These are phyloP conservation scores for Crambe crambe DNA, from an alignment of 37 sponge, comb jelly and placozoan genomes.

Conservation along the genomic window DNA sequence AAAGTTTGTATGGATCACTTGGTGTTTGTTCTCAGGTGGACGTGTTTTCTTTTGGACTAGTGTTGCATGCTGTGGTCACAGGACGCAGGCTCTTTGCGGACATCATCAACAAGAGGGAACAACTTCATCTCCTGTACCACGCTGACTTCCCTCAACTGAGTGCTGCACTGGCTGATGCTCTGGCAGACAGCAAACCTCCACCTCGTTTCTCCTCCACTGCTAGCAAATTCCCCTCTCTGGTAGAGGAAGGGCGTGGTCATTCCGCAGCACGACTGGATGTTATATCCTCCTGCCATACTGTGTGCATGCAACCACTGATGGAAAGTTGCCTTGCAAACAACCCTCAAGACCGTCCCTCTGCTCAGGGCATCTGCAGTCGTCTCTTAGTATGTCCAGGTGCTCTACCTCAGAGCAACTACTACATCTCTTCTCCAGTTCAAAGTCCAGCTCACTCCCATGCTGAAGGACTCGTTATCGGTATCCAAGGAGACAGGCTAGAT, in stretches of 20 bases:
- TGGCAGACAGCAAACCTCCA: background rate
- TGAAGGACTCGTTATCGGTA: background rate
- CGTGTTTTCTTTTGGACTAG: conserved; percentile 66
- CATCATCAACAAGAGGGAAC: conserved; percentile 31
- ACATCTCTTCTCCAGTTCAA: conserved; percentile 5
- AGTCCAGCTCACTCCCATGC: background rate
- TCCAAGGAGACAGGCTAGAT: background rate
- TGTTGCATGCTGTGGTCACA: conserved; percentile 59
- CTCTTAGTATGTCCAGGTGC: conserved; percentile 54
- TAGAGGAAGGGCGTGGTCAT: conserved; percentile 16
- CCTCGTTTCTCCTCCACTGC: background rate
- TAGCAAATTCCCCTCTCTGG: background rate
- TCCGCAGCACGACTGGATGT: conserved; percentile 37
- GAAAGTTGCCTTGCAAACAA: conserved; percentile 20
- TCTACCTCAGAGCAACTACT: conserved; percentile 36
- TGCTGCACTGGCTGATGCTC: conserved; percentile 22
- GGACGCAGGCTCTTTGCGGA: conserved; percentile 43
- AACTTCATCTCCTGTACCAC: conserved; percentile 22
- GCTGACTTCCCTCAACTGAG: conserved; percentile 28
- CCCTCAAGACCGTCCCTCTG: conserved; percentile 51
- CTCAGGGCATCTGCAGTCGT: conserved; percentile 41
- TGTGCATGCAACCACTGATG: conserved; percentile 53
- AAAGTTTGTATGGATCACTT: too few species aligned
- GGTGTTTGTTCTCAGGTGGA: too few species aligned
- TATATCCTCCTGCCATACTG: conserved; percentile 38